A percentile compares a stretch with the other conserved stretches of the same genome.
phyloP scores from a whole-genome alignment of 2,113 vertebrate species.

The Egretta garzetta region DNA sequence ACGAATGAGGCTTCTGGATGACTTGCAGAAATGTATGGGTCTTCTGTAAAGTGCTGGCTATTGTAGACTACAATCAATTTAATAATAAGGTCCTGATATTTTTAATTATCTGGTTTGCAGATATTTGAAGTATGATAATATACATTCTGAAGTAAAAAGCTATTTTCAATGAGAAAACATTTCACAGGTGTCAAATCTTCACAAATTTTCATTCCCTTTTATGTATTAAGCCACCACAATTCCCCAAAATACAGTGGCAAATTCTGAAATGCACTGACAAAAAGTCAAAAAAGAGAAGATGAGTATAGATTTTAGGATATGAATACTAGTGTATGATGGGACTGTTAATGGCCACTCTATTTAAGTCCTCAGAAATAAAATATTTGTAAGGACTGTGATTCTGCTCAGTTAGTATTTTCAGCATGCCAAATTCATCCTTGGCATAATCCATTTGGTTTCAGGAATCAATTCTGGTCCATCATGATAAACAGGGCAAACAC shows the following conservation, averaged over 20 bases:
- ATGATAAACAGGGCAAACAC: not conserved
- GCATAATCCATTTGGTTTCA: not conserved
- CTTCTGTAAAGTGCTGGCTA: not conserved
- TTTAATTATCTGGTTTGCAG: not conserved
- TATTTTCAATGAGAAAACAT: not conserved
- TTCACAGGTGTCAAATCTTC: not conserved
- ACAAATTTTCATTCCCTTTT: not conserved
- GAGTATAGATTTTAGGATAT: not conserved
- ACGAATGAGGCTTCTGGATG: not conserved
- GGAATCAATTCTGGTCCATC: not conserved
- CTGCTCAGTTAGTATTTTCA: not conserved
- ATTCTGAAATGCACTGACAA: not conserved
- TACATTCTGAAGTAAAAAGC: not conserved
- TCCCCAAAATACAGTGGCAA: not conserved
- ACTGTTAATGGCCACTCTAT: not conserved
- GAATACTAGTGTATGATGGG: not conserved
- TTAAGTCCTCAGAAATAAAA: not conserved
- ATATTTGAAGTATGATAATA: not conserved
- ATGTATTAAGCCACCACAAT: not conserved
- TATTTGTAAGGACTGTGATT: not conserved
- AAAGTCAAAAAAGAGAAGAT: not conserved
- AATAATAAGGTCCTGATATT: not conserved
- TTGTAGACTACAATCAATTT: not conserved
- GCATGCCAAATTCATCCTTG: not conserved
- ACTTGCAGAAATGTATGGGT: not conserved